A percentile compares a stretch with the other conserved stretches of the same genome.
These are phyloP conservation scores for Tiliqua scincoides DNA, from an alignment of 2,113 vertebrate species.

Conservation along the genomic window DNA sequence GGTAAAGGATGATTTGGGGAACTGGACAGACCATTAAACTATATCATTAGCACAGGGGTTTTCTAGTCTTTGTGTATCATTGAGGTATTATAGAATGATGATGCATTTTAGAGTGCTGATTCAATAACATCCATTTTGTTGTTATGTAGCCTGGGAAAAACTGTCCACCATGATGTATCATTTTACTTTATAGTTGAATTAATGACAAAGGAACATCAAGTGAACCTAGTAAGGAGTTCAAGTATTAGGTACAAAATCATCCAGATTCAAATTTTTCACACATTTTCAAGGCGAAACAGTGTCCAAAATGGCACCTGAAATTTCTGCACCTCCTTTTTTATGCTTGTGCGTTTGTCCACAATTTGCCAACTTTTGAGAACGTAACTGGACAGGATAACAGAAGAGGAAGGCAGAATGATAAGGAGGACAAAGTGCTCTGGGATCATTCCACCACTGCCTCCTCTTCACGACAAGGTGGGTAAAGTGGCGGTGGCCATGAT, in stretches of 20 bases:
- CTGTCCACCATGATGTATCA: neutral
- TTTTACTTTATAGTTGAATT: neutral
- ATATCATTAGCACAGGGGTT: neutral
- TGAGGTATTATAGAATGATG: neutral
- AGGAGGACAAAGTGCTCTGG: too few relatives aligned
- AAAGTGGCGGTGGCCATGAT: too few relatives aligned
- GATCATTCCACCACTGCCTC: too few relatives aligned
- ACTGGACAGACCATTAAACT: neutral
- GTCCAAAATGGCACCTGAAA: too few relatives aligned
- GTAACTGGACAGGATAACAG: too few relatives aligned
- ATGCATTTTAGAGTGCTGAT: neutral
- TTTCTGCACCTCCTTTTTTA: too few relatives aligned
- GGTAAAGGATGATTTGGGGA: neutral
- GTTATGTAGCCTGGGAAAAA: neutral
- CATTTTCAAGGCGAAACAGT: neutral
- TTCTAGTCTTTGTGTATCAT: neutral
- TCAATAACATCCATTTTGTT: neutral
- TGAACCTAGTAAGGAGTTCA: neutral
- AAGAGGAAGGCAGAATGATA: too few relatives aligned
- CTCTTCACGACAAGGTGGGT: too few relatives aligned
- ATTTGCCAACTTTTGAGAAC: too few relatives aligned
- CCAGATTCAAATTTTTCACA: neutral
- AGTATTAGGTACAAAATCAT: slow-evolving; percentile 7
- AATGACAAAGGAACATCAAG: neutral
- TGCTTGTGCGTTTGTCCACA: too few relatives aligned